Base-by-base conservation (phyloP, 2,888 invertebrate genomes). In the Blastobasis lacticolella region DNA sequence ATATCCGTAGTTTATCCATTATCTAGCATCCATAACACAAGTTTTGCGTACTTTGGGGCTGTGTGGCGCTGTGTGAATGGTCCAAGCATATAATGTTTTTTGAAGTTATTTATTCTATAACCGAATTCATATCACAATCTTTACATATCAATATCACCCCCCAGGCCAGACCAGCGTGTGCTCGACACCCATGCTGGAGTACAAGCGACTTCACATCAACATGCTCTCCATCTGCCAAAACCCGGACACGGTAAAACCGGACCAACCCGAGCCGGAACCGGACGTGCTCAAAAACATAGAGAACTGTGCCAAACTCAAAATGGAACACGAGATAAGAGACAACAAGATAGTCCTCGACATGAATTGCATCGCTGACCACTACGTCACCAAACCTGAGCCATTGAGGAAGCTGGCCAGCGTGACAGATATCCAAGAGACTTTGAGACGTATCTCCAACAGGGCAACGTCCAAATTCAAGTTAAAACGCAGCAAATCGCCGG, bases 111-210 rank as follows among this genome's bases (percentile, higher is more conserved):
- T 2, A 23, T 23, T 23, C 23, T 23, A 23, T 23, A 23, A 23
- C 23, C 3, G 23, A 23, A 23, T 3, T 23, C 23, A 23, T 40
- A 4, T 40, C 6, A 40, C 7, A 8, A 9, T 9, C 3, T n/a
- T n/a, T 23, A 23, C 1, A 23, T 23, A 23, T 23, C 23, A 23
- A 23, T 23, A 3, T 23, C 23, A 23, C 1, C 23, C 23, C 23
- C 23, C 23, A 23, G 91, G 92, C 9, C 93, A 93, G 58, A 94
- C 94, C 0, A 94, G 94, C 57, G 92, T 94, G 0, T 94, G 94
- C 58, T 93, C 93, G 0, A 95, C 95, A 0, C 95, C 95, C 0
- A 91, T 94, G 90, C 91, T 93, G 0, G 94, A 95, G 68, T 93
- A 91, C 71, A 93, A 94, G 73, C 89, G 94, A 2, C 69, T 95